Percentiles rank a stretch among this genome's conserved stretches.
Conservation (phyloP, 2,113 vertebrate genomes). For the Monarcha castaneiventris region DNA sequence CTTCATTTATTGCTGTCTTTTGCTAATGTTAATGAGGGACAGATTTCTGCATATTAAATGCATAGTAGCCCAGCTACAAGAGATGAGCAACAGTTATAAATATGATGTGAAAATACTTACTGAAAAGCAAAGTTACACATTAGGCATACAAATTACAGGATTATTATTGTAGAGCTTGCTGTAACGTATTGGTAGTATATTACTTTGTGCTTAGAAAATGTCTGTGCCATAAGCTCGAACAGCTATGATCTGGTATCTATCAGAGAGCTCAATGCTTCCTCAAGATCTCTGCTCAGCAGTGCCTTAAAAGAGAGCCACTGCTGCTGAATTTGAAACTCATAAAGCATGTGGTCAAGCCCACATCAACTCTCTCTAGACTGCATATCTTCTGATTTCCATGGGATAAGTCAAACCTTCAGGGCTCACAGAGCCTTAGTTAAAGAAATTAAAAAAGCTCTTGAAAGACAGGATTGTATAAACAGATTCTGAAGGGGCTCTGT, state of each 20-base stretch:
- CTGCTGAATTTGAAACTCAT: background rate
- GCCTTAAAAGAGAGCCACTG: background rate
- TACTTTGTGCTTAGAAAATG: background rate
- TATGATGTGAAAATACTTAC: background rate
- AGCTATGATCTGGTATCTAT: background rate
- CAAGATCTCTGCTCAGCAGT: background rate
- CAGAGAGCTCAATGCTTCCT: background rate
- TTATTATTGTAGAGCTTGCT: background rate
- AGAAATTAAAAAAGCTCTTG: conserved; percentile 64
- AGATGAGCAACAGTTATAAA: background rate
- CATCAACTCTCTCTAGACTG: background rate
- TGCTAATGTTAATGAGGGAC: background rate
- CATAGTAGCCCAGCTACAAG: background rate
- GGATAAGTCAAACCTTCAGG: conserved; percentile 37
- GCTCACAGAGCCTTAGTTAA: conserved; percentile 6
- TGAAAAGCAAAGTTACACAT: background rate
- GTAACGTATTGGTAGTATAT: background rate
- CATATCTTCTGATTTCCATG: conserved; percentile 40
- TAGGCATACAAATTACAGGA: background rate
- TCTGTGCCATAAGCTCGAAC: background rate
- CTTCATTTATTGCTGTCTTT: background rate
- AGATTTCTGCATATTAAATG: background rate
- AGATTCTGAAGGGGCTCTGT: conserved; percentile 27
- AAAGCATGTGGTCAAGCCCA: background rate
- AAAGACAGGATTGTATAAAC: conserved; percentile 61